Evolutionary conservation across 2,113 vertebrate genomes (phyloP).

Genomic region (Strix uralensis): DNA sequence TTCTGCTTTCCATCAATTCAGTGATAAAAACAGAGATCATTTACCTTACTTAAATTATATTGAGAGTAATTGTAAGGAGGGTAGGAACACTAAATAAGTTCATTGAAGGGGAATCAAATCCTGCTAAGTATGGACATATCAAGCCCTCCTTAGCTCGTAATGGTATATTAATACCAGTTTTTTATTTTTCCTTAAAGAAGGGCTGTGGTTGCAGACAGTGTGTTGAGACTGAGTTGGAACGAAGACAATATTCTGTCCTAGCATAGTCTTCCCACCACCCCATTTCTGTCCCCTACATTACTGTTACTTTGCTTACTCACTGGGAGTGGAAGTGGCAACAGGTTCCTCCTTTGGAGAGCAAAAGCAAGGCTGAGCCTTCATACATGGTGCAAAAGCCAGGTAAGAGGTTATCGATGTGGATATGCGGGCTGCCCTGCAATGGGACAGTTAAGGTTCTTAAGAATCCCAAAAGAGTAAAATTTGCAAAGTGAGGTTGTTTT

Average conservation of each 20-base stretch:
- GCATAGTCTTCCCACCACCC: background rate
- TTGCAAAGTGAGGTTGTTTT: background rate
- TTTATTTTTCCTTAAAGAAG: background rate
- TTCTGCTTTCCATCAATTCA: background rate
- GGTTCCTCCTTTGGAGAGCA: background rate
- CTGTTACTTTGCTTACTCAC: background rate
- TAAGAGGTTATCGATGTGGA: accelerated
- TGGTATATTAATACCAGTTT: background rate
- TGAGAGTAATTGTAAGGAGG: background rate
- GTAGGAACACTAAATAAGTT: background rate
- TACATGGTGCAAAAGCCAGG: background rate
- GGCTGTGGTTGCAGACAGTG: background rate
- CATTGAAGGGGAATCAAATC: background rate
- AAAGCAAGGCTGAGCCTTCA: background rate
- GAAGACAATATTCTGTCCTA: background rate
- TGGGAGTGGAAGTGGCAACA: background rate
- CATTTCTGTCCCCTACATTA: background rate
- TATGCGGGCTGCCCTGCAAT: background rate
- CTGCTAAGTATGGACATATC: background rate
- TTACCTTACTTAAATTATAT: background rate
- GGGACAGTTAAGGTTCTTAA: background rate
- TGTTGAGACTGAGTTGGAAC: background rate
- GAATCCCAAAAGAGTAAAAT: background rate
- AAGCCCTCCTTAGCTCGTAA: background rate
- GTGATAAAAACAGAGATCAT: background rate